A percentile compares a stretch with the other conserved stretches of the same genome.
Conservation (phyloP, 2,113 vertebrate species). For the Mesembrinibis cayennensis region DNA sequence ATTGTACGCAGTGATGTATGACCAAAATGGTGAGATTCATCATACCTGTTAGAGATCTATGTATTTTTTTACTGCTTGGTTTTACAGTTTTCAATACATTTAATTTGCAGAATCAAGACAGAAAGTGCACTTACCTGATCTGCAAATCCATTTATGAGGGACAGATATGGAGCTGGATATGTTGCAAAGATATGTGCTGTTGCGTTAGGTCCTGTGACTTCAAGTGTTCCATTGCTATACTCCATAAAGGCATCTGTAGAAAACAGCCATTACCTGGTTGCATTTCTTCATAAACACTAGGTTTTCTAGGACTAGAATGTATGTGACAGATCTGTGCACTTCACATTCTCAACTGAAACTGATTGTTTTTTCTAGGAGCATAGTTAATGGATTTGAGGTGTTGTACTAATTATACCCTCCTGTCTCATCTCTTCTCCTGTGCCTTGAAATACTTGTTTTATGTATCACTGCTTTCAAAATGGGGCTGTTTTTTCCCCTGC, state of each 20-base stretch:
- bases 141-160: slow-evolving; percentile 84
- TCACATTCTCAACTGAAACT: neutral
- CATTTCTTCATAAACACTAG: neutral
- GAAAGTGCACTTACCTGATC: slow-evolving; percentile 83
- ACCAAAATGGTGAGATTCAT: neutral
- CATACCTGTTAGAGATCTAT: neutral
- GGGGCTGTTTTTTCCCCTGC: neutral
- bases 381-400: neutral
- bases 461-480: neutral
- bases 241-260: slow-evolving; percentile 85
- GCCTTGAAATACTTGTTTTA: neutral
- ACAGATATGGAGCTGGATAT: slow-evolving; percentile 87
- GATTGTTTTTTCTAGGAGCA: neutral
- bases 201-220: slow-evolving; percentile 84
- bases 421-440: neutral
- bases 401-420: neutral
- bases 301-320: neutral
- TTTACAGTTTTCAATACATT: neutral
- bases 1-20: neutral
- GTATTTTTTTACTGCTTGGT: neutral
- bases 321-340: neutral
- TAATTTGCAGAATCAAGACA: neutral
- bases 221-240: slow-evolving; percentile 78
- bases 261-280: neutral
- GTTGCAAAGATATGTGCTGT: slow-evolving; percentile 94